Conservation (phyloP, 2,113 vertebrate species). For the Plecotus auritus region DNA sequence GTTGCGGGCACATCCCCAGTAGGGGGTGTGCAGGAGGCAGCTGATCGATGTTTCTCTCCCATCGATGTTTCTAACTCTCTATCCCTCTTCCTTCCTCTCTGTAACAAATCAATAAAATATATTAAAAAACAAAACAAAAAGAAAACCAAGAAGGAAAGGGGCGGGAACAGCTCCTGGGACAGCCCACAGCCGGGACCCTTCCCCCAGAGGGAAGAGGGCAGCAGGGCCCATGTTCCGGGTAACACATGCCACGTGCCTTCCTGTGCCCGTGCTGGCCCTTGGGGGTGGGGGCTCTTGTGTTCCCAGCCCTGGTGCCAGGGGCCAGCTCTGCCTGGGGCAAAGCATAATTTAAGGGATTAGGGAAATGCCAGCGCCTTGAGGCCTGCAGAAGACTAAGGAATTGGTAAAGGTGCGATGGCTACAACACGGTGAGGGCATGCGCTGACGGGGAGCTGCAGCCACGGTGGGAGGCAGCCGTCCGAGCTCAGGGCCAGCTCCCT, state of each 20-base stretch:
- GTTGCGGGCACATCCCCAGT: too few relatives aligned
- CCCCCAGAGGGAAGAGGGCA: rapidly evolving
- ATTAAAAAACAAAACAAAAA: too few relatives aligned
- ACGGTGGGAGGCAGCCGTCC: too few relatives aligned
- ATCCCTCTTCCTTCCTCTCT: too few relatives aligned
- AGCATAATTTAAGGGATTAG: not conserved
- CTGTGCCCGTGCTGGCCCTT: too few relatives aligned
- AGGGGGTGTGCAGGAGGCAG: too few relatives aligned
- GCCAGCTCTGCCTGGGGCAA: not conserved
- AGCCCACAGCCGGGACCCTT: not conserved
- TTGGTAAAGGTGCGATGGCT: too few relatives aligned
- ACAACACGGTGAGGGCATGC: too few relatives aligned
- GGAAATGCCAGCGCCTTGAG: not conserved
- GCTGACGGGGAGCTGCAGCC: too few relatives aligned
- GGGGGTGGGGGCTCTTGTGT: rapidly evolving
- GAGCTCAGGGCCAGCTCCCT: not conserved
- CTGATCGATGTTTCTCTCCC: too few relatives aligned
- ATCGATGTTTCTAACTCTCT: too few relatives aligned
- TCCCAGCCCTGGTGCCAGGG: not conserved
- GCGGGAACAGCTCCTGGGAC: not conserved
- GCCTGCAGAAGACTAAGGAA: not conserved
- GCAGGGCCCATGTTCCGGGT: rapidly evolving
- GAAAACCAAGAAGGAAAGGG: not conserved
- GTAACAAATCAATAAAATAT: too few relatives aligned
- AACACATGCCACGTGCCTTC: rapidly evolving